These are phyloP conservation scores for Mesembrinibis cayennensis DNA, from an alignment of 2,113 vertebrate genomes.

Conservation along the genomic window DNA sequence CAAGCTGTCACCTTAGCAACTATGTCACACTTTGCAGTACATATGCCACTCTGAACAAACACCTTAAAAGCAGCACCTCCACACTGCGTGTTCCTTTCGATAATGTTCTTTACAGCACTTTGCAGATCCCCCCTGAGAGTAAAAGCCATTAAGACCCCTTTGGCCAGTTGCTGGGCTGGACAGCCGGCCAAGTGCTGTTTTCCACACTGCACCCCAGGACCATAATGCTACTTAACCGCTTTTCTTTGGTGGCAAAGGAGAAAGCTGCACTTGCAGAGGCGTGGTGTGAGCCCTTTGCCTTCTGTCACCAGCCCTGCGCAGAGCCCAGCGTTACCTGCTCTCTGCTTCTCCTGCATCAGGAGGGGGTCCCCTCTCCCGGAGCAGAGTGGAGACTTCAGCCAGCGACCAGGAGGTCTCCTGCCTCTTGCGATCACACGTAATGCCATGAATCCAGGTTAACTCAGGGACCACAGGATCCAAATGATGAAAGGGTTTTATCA, in stretches of 20 bases:
- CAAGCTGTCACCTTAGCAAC: slow-evolving; percentile 65
- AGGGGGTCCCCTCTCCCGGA: background rate
- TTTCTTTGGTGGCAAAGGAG: background rate
- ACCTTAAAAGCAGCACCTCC: slow-evolving; percentile 51
- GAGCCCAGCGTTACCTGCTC: background rate
- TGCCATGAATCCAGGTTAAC: background rate
- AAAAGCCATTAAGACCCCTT: background rate
- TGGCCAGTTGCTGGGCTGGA: background rate
- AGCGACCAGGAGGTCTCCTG: background rate
- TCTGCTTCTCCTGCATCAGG: background rate
- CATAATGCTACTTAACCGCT: background rate
- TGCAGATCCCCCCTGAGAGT: background rate
- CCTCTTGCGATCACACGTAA: background rate
- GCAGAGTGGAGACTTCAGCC: background rate
- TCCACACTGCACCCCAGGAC: background rate
- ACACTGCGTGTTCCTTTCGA: background rate
- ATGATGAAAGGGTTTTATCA: background rate
- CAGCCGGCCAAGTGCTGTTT: background rate
- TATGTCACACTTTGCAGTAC: slow-evolving; percentile 45
- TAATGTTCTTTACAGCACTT: background rate
- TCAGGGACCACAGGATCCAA: background rate
- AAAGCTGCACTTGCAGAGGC: background rate
- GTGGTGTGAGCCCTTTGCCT: background rate
- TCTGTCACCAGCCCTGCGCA: background rate
- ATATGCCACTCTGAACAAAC: slow-evolving; percentile 33